Percentiles rank a stretch among this genome's conserved stretches.
phyloP scores from a whole-genome alignment of 1,140 invertebrate species.

The Drosophila micromelanica region DNA sequence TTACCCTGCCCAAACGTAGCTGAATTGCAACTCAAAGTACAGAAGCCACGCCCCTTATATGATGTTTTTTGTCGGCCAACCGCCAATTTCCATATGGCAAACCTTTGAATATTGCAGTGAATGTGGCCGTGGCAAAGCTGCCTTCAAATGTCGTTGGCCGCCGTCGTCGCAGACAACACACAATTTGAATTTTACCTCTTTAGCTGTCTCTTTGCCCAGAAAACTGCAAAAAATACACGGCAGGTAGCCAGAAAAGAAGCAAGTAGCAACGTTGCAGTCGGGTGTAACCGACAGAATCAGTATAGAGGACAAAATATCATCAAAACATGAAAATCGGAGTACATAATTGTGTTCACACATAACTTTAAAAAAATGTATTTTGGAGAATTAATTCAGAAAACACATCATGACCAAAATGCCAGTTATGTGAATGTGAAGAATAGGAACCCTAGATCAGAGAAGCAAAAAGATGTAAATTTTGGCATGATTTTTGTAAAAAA shows the following conservation, averaged over 20 bases:
- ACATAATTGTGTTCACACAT: no score
- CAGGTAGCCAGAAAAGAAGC: conserved; percentile 18
- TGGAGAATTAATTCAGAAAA: no score
- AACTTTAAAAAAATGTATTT: no score
- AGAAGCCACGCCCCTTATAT: conserved; percentile 14
- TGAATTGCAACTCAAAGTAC: conserved; percentile 23
- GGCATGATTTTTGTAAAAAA: no score
- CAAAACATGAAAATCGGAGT: no score
- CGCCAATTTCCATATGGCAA: conserved; percentile 57
- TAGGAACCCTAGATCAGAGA: no score
- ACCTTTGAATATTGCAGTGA: conserved; percentile 70
- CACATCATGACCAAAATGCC: no score
- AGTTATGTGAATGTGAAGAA: no score
- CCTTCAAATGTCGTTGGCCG: conserved; percentile 65
- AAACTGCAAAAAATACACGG: conserved; percentile 64
- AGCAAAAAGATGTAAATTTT: no score
- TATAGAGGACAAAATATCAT: no score
- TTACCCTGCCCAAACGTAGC: conserved; percentile 36
- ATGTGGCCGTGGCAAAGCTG: conserved; percentile 20
- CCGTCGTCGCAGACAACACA: conserved; percentile 51
- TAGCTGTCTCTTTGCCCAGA: conserved; percentile 9
- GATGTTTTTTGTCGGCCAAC: conserved; percentile 34
- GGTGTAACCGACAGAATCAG: no score
- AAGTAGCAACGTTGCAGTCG: no score
- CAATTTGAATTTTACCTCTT: conserved; percentile 59